Conservation (phyloP, 2,888 invertebrate species). For the Mactromeris polynyma region DNA sequence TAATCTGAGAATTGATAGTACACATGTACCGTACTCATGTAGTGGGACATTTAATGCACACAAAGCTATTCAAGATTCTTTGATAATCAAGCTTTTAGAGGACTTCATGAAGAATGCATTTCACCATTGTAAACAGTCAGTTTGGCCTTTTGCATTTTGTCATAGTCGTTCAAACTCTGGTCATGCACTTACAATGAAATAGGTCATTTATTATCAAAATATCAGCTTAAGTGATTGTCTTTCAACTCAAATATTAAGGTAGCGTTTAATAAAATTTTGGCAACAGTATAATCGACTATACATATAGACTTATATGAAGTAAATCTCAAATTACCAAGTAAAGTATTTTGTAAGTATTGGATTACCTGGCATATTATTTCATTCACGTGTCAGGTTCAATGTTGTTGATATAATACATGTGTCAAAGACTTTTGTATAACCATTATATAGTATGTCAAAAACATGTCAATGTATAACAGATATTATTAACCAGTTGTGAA, state of each 20-base stretch:
- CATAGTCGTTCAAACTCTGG: no score
- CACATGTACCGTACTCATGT: no score
- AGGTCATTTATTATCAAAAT: neutral
- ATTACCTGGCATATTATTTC: neutral
- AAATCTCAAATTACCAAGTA: slow-evolving; percentile 12
- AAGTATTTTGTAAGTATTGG: neutral
- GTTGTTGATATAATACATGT: neutral
- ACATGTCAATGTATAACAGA: neutral
- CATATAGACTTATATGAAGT: neutral
- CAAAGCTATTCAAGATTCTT: no score
- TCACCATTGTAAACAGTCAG: no score
- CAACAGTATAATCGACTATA: neutral
- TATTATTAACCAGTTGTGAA: neutral
- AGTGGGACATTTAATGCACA: no score
- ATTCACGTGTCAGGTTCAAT: neutral
- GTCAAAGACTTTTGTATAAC: neutral
- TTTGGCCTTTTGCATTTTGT: no score
- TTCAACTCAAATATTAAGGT: neutral
- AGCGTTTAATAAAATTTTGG: neutral
- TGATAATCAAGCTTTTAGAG: no score
- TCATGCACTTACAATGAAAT: neutral
- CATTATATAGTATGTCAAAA: neutral
- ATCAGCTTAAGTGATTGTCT: neutral
- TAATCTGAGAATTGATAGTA: no score
- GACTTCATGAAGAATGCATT: no score